Evolutionary conservation across 2,888 invertebrate genomes (phyloP).

Genomic region (Laothoe populi): DNA sequence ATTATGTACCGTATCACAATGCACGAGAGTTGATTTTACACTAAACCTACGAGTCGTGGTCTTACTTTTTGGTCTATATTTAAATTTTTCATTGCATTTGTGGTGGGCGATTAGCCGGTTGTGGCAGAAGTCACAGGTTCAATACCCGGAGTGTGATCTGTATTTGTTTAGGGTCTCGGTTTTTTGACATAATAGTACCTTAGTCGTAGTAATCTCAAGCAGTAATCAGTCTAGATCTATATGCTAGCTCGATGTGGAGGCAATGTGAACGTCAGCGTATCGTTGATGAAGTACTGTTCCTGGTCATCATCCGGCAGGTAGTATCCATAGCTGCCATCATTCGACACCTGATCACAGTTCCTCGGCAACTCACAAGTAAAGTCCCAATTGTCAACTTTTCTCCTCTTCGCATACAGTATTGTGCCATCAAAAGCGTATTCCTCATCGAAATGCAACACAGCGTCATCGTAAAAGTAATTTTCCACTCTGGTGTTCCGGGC

Average conservation of each 20-base stretch:
- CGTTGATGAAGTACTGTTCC: constrained; percentile 72
- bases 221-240: constrained; percentile 45
- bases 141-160: too few relatives aligned
- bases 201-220: neutral
- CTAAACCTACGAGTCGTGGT: too few relatives aligned
- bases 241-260: constrained; percentile 81
- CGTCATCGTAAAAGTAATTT: constrained; percentile 81
- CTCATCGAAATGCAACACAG: constrained; percentile 77
- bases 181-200: too few relatives aligned
- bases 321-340: constrained; percentile 79
- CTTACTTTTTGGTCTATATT: too few relatives aligned
- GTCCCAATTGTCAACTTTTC: constrained; percentile 77
- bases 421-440: constrained; percentile 80
- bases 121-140: too few relatives aligned
- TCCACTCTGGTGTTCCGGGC: constrained; percentile 72
- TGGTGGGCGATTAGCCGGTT: too few relatives aligned
- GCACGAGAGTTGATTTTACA: too few relatives aligned
- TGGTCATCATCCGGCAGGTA: constrained; percentile 75
- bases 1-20: too few relatives aligned
- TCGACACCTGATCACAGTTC: constrained; percentile 67
- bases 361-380: constrained; percentile 64
- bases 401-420: constrained; percentile 74
- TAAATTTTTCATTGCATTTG: too few relatives aligned
- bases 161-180: too few relatives aligned
- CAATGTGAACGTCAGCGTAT: constrained; percentile 75